Conservation (phyloP, 2,888 invertebrate genomes). For the Melangyna quadrimaculata region DNA sequence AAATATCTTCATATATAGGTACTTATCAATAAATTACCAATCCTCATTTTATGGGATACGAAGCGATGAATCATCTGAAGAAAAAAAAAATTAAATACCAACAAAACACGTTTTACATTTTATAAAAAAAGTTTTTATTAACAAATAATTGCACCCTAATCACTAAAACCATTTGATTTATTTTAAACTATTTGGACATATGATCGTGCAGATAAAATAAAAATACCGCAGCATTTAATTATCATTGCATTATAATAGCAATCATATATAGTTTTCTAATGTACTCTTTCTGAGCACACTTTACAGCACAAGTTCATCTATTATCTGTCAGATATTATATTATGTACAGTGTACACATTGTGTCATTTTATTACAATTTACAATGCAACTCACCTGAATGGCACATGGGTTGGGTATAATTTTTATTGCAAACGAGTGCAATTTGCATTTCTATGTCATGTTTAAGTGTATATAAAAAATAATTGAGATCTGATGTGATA, state of each 20-base stretch:
- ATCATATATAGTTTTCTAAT: not conserved
- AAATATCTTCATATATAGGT: not conserved
- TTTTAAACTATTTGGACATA: not conserved
- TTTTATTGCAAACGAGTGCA: constrained; percentile 33
- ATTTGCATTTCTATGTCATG: constrained; percentile 54
- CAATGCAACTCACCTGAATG: constrained; percentile 24
- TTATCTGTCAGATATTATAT: constrained; percentile 25
- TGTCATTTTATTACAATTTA: constrained; percentile 20
- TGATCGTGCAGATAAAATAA: not conserved
- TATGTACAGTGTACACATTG: too few species aligned
- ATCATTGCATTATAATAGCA: not conserved
- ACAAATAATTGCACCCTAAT: not conserved
- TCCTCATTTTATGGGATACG: not conserved
- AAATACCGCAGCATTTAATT: not conserved
- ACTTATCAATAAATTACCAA: not conserved
- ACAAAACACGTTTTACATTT: not conserved
- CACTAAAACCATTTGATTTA: not conserved
- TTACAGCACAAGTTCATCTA: constrained; percentile 42
- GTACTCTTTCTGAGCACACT: constrained; percentile 38
- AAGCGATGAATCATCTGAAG: not conserved
- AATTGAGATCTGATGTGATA: constrained; percentile 17
- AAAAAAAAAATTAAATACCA: not conserved
- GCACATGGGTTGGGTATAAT: constrained; percentile 31
- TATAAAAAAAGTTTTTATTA: not conserved
- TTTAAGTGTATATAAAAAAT: constrained; percentile 18